A percentile compares a stretch with the other conserved stretches of the same genome.
Evolutionary conservation across 2,888 invertebrate genomes (phyloP).

Genomic region (Mythimna loreyi): DNA sequence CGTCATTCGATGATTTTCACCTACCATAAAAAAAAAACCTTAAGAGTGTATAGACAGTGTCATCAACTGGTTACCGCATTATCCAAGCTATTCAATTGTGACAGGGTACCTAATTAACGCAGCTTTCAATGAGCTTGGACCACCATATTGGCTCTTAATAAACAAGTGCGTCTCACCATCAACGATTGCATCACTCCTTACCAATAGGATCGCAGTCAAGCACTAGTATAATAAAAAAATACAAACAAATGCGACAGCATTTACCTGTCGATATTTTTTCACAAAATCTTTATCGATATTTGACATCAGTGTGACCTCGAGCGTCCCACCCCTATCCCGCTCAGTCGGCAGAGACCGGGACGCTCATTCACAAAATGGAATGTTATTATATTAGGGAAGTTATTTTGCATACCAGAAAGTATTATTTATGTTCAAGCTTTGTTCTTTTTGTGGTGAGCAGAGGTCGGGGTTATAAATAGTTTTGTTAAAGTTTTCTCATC

Average conservation of each 20-base stretch:
- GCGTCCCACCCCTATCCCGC: conserved; percentile 43
- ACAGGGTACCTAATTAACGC: too few relatives aligned
- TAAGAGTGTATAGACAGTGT: too few relatives aligned
- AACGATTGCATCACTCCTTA: too few relatives aligned
- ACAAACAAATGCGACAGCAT: not conserved
- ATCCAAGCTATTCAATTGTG: not conserved
- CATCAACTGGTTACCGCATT: too few relatives aligned
- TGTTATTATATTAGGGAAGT: conserved; percentile 64
- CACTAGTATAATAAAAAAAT: too few relatives aligned
- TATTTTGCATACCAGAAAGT: conserved; percentile 63
- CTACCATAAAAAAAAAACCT: too few relatives aligned
- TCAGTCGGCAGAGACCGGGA: conserved; percentile 61
- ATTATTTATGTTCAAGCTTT: conserved; percentile 52
- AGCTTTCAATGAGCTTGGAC: not conserved
- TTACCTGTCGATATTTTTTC: not conserved
- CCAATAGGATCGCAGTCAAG: too few relatives aligned
- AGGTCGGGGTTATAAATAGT: conserved; percentile 25
- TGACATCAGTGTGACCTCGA: conserved; percentile 22
- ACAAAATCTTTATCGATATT: conserved; percentile 43
- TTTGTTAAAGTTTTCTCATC: conserved; percentile 10
- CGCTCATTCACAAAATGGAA: conserved; percentile 61
- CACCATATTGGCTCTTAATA: too few relatives aligned
- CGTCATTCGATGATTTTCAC: too few relatives aligned
- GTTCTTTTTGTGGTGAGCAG: conserved; percentile 35
- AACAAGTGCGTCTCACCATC: too few relatives aligned